Conservation (phyloP, 2,113 vertebrate species). For the Empidonax alnorum region DNA sequence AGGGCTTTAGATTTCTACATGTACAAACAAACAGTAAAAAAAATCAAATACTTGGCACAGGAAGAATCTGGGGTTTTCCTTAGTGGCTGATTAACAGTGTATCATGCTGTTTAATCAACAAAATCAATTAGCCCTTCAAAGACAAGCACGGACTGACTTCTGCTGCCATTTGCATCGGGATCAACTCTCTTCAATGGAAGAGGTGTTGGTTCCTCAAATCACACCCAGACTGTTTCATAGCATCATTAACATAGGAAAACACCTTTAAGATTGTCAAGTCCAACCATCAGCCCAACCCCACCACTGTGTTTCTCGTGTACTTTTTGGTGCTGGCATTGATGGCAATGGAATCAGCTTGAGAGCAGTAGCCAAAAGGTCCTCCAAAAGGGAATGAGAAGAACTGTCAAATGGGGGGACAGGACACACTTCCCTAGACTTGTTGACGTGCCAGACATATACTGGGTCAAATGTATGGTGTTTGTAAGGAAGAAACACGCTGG, state of each 20-base stretch:
- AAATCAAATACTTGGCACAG: conserved; percentile 12
- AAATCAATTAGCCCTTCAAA: neutral
- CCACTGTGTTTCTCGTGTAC: rapidly evolving
- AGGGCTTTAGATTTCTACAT: neutral
- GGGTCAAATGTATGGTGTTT: neutral
- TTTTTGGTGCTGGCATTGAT: neutral
- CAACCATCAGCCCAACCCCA: rapidly evolving
- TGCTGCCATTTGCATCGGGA: neutral
- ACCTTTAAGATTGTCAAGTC: neutral
- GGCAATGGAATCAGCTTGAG: neutral
- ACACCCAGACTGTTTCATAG: neutral
- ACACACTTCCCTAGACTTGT: neutral
- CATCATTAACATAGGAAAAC: neutral
- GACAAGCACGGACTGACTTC: neutral
- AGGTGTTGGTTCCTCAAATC: rapidly evolving
- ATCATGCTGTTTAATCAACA: neutral
- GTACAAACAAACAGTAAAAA: neutral
- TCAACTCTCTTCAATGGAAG: neutral
- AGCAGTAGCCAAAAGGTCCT: neutral
- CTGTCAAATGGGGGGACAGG: neutral
- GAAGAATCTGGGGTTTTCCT: neutral
- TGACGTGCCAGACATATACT: neutral
- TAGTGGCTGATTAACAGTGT: neutral
- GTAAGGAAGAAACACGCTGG: rapidly evolving
- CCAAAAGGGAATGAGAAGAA: neutral